Base-by-base conservation (phyloP, 1,140 invertebrate species). In the Glossosoma conforme region DNA sequence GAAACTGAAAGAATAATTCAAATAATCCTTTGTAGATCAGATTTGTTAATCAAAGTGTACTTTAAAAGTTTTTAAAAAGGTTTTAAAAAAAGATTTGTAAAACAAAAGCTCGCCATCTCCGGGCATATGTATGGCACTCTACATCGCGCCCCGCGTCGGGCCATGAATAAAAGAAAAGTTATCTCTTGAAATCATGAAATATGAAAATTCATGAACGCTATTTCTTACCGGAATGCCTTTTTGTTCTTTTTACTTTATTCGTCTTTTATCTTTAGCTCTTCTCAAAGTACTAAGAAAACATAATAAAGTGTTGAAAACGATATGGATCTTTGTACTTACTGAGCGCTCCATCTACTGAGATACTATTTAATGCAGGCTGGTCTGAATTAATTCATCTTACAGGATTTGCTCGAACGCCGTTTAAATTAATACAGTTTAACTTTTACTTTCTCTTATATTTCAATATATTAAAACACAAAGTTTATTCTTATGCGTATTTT, bases 151-250 rank as follows among this genome's bases (percentile, higher is more conserved):
- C 22, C 37, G 32, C 30, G 21, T 10, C 10, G 2, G 35, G 17
- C 30, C 22, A 53, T 53, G 55, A 57, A 53, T 57, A 53, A 57
- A 50, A 53, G 44, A 57, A 48, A 49, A 52, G 49, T 50, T 55
- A 55, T 57, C 50, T 57, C 30, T 42, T 45, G 50, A 57, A 57
- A 57, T 57, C 55, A 53, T 53, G 50, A 57, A 57, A 57, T 57
- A 57, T 57, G 50, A 57, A 57, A 57, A 57, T 53, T 57, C 55
- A 57, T 57, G 55, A 49, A 44, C 24, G 28, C 28, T 37, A 52
- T 52, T 21, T 44, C 43, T 41, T 40, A 19, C 22, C 14, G 43
- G 22, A 21, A 30, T 21, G 43, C 36, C 20, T 52, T 45, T 28
- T 45, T 41, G 24, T 45, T 45, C 35, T 52, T 15, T 30, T 18